Evolutionary conservation across 2,113 vertebrate genomes (phyloP).

Genomic region (Chamaea fasciata): DNA sequence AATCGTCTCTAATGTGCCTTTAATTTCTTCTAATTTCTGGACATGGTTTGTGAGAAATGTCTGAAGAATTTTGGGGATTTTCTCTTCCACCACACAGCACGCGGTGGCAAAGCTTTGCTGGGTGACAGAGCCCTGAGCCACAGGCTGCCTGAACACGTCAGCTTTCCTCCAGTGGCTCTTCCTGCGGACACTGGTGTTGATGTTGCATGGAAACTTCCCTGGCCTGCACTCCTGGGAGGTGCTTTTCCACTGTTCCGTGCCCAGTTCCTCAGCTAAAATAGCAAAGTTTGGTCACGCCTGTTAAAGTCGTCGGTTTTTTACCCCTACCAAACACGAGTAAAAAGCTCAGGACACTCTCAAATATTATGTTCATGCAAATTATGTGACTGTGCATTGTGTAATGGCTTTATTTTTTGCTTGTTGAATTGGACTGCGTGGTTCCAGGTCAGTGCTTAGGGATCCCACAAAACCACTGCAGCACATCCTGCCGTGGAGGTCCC

Average conservation of each 20-base stretch:
- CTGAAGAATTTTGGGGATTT: constrained; percentile 8
- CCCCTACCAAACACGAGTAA: neutral
- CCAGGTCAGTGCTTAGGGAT: neutral
- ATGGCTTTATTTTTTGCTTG: neutral
- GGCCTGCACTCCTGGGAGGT: neutral
- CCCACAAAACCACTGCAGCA: neutral
- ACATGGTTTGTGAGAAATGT: neutral
- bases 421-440: neutral
- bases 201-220: neutral
- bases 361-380: accelerated
- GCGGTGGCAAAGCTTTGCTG: neutral
- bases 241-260: neutral
- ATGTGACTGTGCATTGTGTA: neutral
- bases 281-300: neutral
- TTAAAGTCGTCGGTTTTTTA: accelerated
- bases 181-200: neutral
- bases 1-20: neutral
- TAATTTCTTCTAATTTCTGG: constrained; percentile 30
- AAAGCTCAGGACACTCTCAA: accelerated
- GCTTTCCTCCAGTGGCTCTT: neutral
- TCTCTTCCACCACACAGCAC: neutral
- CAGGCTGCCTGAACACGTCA: neutral
- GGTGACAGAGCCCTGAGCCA: neutral
- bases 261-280: neutral
- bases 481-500: accelerated